phyloP scores from a whole-genome alignment of 1,140 invertebrate genomes.

The Caerostris darwini region DNA sequence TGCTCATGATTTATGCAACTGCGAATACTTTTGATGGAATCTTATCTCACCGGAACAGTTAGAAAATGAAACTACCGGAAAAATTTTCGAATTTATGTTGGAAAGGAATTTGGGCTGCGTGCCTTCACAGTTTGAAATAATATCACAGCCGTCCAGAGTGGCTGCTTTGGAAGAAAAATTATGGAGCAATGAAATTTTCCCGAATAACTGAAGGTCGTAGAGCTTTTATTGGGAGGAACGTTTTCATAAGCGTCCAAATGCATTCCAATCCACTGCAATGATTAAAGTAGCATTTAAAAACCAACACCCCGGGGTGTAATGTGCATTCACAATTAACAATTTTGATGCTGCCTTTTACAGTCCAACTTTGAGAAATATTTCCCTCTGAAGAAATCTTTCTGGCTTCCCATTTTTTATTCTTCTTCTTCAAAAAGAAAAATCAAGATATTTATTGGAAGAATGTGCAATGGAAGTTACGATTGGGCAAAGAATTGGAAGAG shows the following conservation, averaged over 20 bases:
- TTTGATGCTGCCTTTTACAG: not conserved
- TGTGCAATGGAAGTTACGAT: not conserved
- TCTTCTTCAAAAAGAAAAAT: not conserved
- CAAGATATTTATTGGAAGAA: not conserved
- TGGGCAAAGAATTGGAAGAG: not conserved
- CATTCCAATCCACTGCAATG: not conserved
- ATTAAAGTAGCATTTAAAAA: slow-evolving; percentile 32
- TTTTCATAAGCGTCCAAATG: not conserved
- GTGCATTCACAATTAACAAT: not conserved
- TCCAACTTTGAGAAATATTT: too few relatives aligned
- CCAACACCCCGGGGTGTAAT: not conserved
- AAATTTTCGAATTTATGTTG: slow-evolving; percentile 49
- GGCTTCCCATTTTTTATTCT: too few relatives aligned
- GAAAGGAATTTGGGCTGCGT: not conserved
- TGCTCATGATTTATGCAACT: slow-evolving; percentile 29
- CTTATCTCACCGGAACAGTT: slow-evolving; percentile 43
- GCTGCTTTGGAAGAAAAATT: not conserved
- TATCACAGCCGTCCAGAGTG: not conserved
- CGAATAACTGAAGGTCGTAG: not conserved
- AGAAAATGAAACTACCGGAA: slow-evolving; percentile 54
- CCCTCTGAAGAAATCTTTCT: too few relatives aligned
- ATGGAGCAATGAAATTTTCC: slow-evolving; percentile 40
- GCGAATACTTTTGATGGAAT: slow-evolving; percentile 48
- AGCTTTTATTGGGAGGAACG: not conserved
- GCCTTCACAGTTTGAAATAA: not conserved